A percentile compares a stretch with the other conserved stretches of the same genome.
Evolutionary conservation across 2,888 invertebrate genomes (phyloP).

Genomic region (Petrolisthes manimaculis): DNA sequence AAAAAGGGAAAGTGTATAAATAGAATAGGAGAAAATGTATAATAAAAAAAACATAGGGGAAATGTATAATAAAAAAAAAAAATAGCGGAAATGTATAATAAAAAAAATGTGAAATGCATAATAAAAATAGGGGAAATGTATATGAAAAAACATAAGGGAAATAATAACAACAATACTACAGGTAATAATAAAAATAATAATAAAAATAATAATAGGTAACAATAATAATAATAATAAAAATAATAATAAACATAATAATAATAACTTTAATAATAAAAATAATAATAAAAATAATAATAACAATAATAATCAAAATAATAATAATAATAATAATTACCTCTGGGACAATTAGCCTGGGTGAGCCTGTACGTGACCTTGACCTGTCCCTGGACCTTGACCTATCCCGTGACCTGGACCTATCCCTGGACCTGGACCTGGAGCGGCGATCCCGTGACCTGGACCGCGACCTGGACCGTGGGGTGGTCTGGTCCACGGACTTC

Average conservation of each 20-base stretch:
- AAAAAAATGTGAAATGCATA: not conserved
- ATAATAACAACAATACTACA: not conserved
- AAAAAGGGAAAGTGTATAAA: too few relatives aligned
- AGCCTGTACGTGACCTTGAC: constrained; percentile 17
- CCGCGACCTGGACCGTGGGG: constrained; percentile 47
- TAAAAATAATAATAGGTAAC: not conserved
- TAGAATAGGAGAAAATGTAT: too few relatives aligned
- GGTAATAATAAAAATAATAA: not conserved
- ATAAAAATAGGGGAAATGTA: too few relatives aligned
- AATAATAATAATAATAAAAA: too few relatives aligned
- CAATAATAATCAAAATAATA: too few relatives aligned
- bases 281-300: too few relatives aligned
- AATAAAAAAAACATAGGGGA: not conserved
- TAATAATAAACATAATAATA: too few relatives aligned
- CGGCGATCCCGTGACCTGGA: not conserved
- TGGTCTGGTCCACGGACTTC: constrained; percentile 68
- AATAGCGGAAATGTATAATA: not conserved
- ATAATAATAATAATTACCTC: constrained; percentile 1
- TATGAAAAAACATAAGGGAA: too few relatives aligned
- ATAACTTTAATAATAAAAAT: too few relatives aligned
- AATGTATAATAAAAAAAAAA: not conserved
- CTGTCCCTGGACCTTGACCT: constrained; percentile 67
- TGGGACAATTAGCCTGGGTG: constrained; percentile 36
- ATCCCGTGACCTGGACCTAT: constrained; percentile 48
- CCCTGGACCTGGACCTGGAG: constrained; percentile 64